Evolutionary conservation across 2,797 vertebrate species (phyloP), one percentile per base, ranked within the genome.

Genomic region (Lophius americanus): DNA sequence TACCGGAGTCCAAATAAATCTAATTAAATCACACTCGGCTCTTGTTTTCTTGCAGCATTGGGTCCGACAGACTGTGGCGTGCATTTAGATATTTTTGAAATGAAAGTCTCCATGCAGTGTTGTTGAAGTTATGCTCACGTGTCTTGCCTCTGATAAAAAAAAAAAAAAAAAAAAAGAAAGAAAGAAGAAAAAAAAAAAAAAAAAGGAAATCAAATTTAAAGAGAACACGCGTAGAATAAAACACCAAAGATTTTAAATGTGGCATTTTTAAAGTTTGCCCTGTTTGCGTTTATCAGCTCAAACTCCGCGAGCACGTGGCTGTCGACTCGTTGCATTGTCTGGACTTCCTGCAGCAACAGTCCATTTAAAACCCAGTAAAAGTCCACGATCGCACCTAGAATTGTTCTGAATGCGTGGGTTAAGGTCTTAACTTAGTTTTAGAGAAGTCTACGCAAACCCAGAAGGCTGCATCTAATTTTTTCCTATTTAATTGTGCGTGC

Each of bases 281-380:
- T 48, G 57, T 32, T 23, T 51, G 9, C 43, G 53, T 76, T 56
- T 67, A 57, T 78, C 55, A 59, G 65, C 74, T 51, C 82, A 88
- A 84, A 86, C 83, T 75, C 74, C 51, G 36, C 66, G 93, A 94
- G 92, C 94, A 94, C 94, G 93, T 94, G 92, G 93, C 86, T 92
- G 85, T 88, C 82, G 81, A 71, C 72, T 83, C 78, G 78, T 83
- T 78, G 92, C 91, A 94, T 94, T 94, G 94, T 94, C 84, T 91
- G 64, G 76, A 91, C 88, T 89, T 91, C 83, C 83, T 81, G 82
- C 67, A 84, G 84, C 76, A 88, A 88, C 78, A 89, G 70, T 84
- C 76, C 68, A 53, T 86, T 84, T 75, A 83, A 85, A 88, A 73
- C 67, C 37, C 55, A 0, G 23, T 3, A 59, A 80, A 83, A 60